Base-by-base conservation (phyloP, 2,113 vertebrate genomes). In the Rhineura floridana region DNA sequence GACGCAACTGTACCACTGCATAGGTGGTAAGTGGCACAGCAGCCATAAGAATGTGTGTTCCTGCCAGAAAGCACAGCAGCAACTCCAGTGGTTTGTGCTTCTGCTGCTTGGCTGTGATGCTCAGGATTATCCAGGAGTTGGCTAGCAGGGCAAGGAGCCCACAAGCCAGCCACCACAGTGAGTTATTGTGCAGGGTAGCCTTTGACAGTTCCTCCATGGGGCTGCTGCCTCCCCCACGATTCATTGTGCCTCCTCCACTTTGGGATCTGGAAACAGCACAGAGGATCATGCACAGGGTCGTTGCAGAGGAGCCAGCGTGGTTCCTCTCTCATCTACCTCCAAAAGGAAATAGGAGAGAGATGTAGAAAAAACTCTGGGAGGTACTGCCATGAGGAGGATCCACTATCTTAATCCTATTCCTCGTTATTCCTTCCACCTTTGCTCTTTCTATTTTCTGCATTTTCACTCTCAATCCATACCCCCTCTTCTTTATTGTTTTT, bases 81-180 rank as follows among this genome's bases (percentile, higher is more conserved):
- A 98, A 86, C 94, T 98, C 97, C 89, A 98, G 90, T 0, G 97
- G 97, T 92, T 97, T 97, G 94, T 97, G 97, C 92, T 97, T 97
- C 95, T 98, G 97, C 84, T 97, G 97, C 77, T 97, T 97, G 92
- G 97, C 97, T 0, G 97, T 97, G 94, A 98, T 97, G 95, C 97
- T 97, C 89, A 98, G 95, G 91, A 98, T 98, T 88, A 97, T 97
- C 97, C 97, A 98, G 67, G 96, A 97, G 33, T 98, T 98, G 93
- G 97, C 97, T 91, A 98, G 92, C 65, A 98, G 94, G 1, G 97
- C 97, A 92, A 97, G 92, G 92, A 98, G 96, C 86, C 97, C 97
- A 33, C 97, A 98, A 81, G 97, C 97, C 94, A 98, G 95, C 97
- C 97, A 98, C 93, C 97, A 97, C 86, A 97, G 55, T 0, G 97